These are phyloP conservation scores for Eilema griseolum DNA, from an alignment of 2,888 invertebrate species.

Conservation along the genomic window DNA sequence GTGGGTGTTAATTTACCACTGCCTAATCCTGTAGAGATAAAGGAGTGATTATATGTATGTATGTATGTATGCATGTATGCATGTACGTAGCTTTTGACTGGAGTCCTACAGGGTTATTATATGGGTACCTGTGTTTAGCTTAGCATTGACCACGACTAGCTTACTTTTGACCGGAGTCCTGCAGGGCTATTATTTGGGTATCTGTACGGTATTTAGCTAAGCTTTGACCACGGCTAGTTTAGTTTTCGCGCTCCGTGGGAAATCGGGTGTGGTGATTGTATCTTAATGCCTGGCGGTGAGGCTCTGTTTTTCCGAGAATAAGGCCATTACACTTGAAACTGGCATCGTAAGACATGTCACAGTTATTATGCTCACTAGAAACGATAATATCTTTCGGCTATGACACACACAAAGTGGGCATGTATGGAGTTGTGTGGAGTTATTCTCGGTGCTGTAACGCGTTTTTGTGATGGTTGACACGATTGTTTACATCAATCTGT, in stretches of 20 bases:
- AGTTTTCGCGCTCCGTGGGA: slow-evolving; percentile 82
- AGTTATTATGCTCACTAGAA: slow-evolving; percentile 85
- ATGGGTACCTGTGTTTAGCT: slow-evolving; percentile 48
- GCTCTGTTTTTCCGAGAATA: slow-evolving; percentile 81
- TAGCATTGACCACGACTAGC: not conserved
- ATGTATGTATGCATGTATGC: no score
- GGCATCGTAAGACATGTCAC: slow-evolving; percentile 84
- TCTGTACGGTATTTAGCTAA: slow-evolving; percentile 31
- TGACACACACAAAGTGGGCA: slow-evolving; percentile 75
- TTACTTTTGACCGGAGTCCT: slow-evolving; percentile 79
- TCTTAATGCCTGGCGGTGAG: slow-evolving; percentile 79
- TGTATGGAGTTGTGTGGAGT: slow-evolving; percentile 65
- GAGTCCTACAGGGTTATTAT: slow-evolving; percentile 65
- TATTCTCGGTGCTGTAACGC: slow-evolving; percentile 68
- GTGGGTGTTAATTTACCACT: no score
- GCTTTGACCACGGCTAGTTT: slow-evolving; percentile 45
- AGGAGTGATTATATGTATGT: no score
- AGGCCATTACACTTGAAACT: slow-evolving; percentile 80
- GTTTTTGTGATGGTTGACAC: slow-evolving; percentile 69
- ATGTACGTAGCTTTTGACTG: slow-evolving; percentile 82
- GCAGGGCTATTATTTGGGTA: slow-evolving; percentile 54
- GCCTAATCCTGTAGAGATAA: no score
- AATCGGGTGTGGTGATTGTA: slow-evolving; percentile 73
- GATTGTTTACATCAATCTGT: slow-evolving; percentile 65
- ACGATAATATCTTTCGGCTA: slow-evolving; percentile 81